A percentile compares a stretch with the other conserved stretches of the same genome.
These are phyloP conservation scores for Trissonchulus latispiculum DNA, from an alignment of 2,888 invertebrate genomes.

Conservation along the genomic window DNA sequence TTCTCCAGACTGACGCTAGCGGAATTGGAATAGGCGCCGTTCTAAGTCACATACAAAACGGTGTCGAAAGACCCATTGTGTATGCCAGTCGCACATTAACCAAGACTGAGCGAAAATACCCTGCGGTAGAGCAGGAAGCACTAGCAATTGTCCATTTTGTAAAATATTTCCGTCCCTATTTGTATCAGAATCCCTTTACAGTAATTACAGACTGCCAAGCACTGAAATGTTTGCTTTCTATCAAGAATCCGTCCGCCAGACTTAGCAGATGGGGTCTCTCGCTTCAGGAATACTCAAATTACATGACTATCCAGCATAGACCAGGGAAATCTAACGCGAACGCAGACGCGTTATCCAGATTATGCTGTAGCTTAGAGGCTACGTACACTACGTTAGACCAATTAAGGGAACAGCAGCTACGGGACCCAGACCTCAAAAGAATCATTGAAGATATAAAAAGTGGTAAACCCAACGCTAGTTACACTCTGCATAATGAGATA, in stretches of 20 bases:
- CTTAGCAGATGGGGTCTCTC: not conserved
- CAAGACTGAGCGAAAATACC: slow-evolving; percentile 39
- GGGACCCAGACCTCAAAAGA: not conserved
- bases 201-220: not conserved
- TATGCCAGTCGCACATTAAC: slow-evolving; percentile 29
- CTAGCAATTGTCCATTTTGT: slow-evolving; percentile 30
- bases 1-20: slow-evolving; percentile 35
- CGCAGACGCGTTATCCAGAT: not conserved
- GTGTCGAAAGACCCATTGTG: slow-evolving; percentile 26
- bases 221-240: not conserved
- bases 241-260: not conserved
- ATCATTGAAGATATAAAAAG: not conserved
- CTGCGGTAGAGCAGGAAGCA: slow-evolving; percentile 30
- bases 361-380: not conserved
- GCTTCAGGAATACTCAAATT: not conserved
- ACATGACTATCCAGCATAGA: not conserved
- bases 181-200: slow-evolving; percentile 35
- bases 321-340: not conserved
- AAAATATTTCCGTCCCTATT: slow-evolving; percentile 44
- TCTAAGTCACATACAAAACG: slow-evolving; percentile 28
- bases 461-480: not conserved
- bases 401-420: not conserved
- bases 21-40: slow-evolving; percentile 34
- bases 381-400: no score
- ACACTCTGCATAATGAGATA: not conserved